Base-by-base conservation (phyloP, 2,113 vertebrate species). In the Fukomys damarensis region DNA sequence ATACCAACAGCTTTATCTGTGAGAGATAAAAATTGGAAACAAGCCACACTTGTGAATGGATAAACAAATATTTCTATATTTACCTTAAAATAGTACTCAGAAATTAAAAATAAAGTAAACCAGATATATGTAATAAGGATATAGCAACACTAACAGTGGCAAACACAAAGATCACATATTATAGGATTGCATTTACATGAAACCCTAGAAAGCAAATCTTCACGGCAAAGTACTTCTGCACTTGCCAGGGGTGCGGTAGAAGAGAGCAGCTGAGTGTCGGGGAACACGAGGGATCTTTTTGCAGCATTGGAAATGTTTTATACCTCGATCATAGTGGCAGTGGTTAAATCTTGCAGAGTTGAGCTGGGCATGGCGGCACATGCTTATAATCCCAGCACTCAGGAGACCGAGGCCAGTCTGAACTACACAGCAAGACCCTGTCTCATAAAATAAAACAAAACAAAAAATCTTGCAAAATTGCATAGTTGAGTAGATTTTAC, bases 211-310 rank as follows among this genome's bases (percentile, higher is more conserved):
- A 46, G 63, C 32, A 24, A 58, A 85, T 49, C 8, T 58, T 24
- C 49, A 49, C 58, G 49, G 43, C 46, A 56, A 74, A 74, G 19
- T 13, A 35, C 35, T 54, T 28, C 43, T 28, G 2, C 7, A 5
- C 22, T 35, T 16, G 38, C 14, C 3, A 2, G 58, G 7, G 0
- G 19, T 35, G 10, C 6, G 12, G 58, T n/a, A 1, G 46, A 32
- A 49, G 86, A 89, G n/a, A 17, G 70, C 30, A 19, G 13, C 24
- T 59, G 88, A 59, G 19, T 56, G 17, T 56, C 19, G 2, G 35
- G 68, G 59, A 58, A 7, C 16, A 74, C 1, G 11, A 68, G 16
- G 41, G 52, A 13, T 86, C 26, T 70, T 86, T 66, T 4, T 2
- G 63, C 28, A 70, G 38, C 19, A 13, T 63, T 46, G 43, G 32